phyloP scores from a whole-genome alignment of 2,113 vertebrate species.

The Hiodon tergisus region DNA sequence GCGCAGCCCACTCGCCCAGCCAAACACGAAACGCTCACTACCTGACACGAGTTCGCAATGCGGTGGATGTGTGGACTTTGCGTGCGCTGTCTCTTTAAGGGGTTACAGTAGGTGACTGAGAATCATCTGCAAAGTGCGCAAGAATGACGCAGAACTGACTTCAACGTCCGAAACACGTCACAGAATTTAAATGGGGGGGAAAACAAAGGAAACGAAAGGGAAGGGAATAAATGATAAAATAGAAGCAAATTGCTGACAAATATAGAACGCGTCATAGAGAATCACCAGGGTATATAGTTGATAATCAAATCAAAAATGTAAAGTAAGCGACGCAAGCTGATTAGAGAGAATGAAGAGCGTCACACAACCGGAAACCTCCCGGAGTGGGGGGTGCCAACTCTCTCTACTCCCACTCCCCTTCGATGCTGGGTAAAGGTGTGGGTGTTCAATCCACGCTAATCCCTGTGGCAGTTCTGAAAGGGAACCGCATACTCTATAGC shows the following conservation, averaged over 20 bases:
- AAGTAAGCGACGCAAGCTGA: not conserved
- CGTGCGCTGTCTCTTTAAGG: conserved; percentile 54
- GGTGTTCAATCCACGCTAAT: not conserved
- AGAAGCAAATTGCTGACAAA: conserved; percentile 16
- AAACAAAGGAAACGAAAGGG: conserved; percentile 43
- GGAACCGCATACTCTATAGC: not conserved
- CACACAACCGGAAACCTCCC: conserved; percentile 56
- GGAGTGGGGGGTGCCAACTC: conserved; percentile 7
- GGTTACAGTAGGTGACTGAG: conserved; percentile 62
- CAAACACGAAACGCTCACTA: conserved; percentile 26
- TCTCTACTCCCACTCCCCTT: conserved; percentile 12
- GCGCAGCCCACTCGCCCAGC: conserved; percentile 37
- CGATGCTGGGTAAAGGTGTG: conserved; percentile 8
- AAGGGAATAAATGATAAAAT: conserved; percentile 16
- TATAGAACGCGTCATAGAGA: conserved; percentile 4
- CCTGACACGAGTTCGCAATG: conserved; percentile 49
- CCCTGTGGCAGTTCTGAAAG: not conserved
- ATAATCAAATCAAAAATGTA: conserved; percentile 9
- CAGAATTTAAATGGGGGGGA: conserved; percentile 45
- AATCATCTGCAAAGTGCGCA: conserved; percentile 68
- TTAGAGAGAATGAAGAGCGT: conserved; percentile 32
- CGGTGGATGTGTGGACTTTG: conserved; percentile 37
- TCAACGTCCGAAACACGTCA: conserved; percentile 60
- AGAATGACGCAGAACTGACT: conserved; percentile 64
- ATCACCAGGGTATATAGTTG: conserved; percentile 2